Evolutionary conservation across 2,797 vertebrate genomes (phyloP).

Genomic region (Vultur gryphus): DNA sequence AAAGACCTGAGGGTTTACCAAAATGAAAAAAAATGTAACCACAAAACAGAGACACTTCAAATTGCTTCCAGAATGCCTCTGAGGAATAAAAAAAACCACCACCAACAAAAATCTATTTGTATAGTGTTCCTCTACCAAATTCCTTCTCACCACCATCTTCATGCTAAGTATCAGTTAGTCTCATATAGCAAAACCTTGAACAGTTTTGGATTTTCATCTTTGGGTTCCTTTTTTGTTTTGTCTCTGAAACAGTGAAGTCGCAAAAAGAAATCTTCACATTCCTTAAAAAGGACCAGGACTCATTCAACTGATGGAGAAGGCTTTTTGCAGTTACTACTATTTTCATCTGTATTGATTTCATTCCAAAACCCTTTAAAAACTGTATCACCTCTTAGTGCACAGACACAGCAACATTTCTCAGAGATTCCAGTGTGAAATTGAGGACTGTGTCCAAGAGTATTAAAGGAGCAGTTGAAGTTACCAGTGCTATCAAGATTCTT

Average conservation of each 20-base stretch:
- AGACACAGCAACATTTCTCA: not conserved
- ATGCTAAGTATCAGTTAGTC: too few relatives aligned
- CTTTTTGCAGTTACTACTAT: not conserved
- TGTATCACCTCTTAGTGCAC: not conserved
- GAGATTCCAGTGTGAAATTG: not conserved
- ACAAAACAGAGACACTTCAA: not conserved
- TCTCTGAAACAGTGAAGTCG: not conserved
- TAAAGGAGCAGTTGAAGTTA: not conserved
- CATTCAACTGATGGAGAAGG: not conserved
- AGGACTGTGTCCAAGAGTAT: not conserved
- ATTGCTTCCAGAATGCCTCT: not conserved
- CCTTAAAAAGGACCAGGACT: not conserved
- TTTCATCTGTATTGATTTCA: not conserved
- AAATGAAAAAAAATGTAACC: not conserved
- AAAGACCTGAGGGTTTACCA: not conserved
- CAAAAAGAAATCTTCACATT: not conserved
- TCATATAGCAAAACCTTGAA: not conserved
- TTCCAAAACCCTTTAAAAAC: not conserved
- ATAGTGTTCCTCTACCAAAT: fast-evolving
- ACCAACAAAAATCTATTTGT: not conserved
- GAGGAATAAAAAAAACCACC: not conserved
- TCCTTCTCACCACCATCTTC: not conserved
- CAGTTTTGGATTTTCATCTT: not conserved
- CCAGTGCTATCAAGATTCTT: not conserved
- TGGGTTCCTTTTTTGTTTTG: not conserved